phyloP scores from a whole-genome alignment of 1,140 invertebrate species.

The Drosophila obscura region DNA sequence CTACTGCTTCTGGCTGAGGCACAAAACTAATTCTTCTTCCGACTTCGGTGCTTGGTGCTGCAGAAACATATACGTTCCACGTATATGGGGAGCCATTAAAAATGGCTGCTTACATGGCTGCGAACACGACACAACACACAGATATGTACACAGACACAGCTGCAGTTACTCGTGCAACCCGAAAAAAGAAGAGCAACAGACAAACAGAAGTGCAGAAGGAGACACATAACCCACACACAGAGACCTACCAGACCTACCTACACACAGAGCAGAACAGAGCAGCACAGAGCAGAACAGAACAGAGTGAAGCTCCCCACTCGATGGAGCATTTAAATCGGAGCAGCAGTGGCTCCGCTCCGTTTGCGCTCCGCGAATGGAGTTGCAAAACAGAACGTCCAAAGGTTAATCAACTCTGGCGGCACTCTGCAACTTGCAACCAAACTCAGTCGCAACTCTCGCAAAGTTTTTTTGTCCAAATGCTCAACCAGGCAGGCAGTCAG shows the following conservation, averaged over 20 bases:
- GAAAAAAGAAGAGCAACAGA: conserved; percentile 61
- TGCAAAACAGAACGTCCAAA: conserved; percentile 82
- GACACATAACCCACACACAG: conserved; percentile 39
- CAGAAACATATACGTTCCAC: conserved; percentile 32
- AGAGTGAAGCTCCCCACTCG: conserved; percentile 12
- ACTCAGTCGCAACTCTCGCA: conserved; percentile 43
- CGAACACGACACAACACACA: conserved; percentile 49
- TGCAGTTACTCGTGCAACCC: background rate
- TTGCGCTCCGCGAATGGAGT: conserved; percentile 71
- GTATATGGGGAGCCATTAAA: conserved; percentile 62
- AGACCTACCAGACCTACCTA: background rate
- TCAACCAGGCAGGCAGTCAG: too few relatives aligned
- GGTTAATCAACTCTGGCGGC: conserved; percentile 81
- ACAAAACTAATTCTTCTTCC: too few relatives aligned
- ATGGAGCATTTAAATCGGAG: conserved; percentile 75
- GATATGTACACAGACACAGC: conserved; percentile 11
- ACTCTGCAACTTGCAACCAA: conserved; percentile 32
- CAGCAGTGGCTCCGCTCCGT: conserved; percentile 36
- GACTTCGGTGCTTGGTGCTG: too few relatives aligned
- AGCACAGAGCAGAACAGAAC: too few relatives aligned
- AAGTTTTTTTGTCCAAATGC: conserved; percentile 22
- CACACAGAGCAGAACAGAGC: too few relatives aligned
- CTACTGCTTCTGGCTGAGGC: background rate
- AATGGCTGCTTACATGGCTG: conserved; percentile 80
- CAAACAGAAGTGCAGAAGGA: conserved; percentile 38